Base-by-base conservation (phyloP, 2,797 vertebrate genomes). In the Sphenodon punctatus region DNA sequence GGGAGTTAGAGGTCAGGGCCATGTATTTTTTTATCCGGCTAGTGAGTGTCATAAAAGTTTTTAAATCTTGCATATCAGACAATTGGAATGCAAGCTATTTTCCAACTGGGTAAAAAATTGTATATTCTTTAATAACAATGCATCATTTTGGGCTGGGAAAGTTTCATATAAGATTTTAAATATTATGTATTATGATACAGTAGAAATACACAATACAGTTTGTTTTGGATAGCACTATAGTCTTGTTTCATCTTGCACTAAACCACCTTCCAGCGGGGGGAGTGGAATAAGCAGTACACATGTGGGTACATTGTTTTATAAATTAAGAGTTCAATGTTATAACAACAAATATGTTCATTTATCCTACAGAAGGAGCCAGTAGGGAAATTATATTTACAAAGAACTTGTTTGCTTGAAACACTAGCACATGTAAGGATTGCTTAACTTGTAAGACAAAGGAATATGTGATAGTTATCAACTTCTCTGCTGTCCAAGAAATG, bases 101-200 rank as follows among this genome's bases (percentile, higher is more conserved):
- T 19, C 58, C 3, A 6, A 36, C 10, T 2, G 25, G 8, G 13
- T 58, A 59, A 36, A 11, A 58, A 3, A 36, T 23, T 60, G 20
- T 13, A 27, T 60, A 1, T 64, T 4, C 67, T 48, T 43, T 76
- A 77, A 1, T 73, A 78, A 39, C 9, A 53, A 4, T 10, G 2
- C 10, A 32, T 68, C n/a, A 7, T 39, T 60, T 78, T 80, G 64
- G 14, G 10, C 5, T 74, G 46, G 66, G 86, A 43, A 2, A 13
- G 3, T 45, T 70, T 65, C 43, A 14, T 0, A 0, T 66, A 6
- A 43, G 69, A n/a, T n/a, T n/a, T n/a, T n/a, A n/a, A 48, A 25
- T 48, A 15, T 46, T 46, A 27, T 27, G 8, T 49, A 15, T 49
- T 48, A 48, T 51, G 51, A 16, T 30, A 17, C 14, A 53, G 8